Evolutionary conservation across 2,113 vertebrate genomes (phyloP), one percentile per base, ranked within the genome.

Genomic region (Zingel zingel): DNA sequence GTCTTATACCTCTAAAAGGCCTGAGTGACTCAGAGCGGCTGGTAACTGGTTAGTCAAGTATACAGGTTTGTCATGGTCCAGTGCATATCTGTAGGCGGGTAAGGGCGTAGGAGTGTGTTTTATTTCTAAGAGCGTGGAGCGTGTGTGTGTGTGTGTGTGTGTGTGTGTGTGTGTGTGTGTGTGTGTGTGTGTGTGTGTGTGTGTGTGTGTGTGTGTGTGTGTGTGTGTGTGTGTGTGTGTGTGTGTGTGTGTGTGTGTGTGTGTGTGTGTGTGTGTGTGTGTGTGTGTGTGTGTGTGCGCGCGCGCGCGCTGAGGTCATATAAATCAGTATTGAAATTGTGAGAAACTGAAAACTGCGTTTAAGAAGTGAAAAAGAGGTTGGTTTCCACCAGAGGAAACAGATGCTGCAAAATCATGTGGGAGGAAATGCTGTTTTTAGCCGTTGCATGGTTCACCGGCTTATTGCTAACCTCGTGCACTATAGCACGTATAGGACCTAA

Each of bases 331-430:
- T 21, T 78, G 71, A 77, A 71, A 59, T 21, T 25, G 43, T 62
- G 30, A 73, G 83, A 91, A 82, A 88, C 82, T 74, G 85, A 90
- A 84, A 90, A 81, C 47, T 79, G 72, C 30, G 19, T 90, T 89
- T 64, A 74, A 90, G 93, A 93, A 92, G 85, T 92, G 91, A 94
- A 85, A 93, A 79, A 75, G 61, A 71, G 68, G 76, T 87, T 73
- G 79, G 83, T 90, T 88, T 87, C 75, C 21, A 67, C n/a, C 45
- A 81, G 85, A 94, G 94, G 93, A 95, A 94, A 94, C 94, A 94
- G 92, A 95, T 94, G 92, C 77, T 82, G 56, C 74, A 25, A 78
- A 90, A 82, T 87, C 43, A 71, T 69, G 86, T 79, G 69, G 19
- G 30, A 77, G 74, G 78, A 88, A 91, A 86, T 30, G 74, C 63